These are phyloP conservation scores for Forbesichthys agassizii DNA, from an alignment of 2,113 vertebrate genomes.

Conservation along the genomic window DNA sequence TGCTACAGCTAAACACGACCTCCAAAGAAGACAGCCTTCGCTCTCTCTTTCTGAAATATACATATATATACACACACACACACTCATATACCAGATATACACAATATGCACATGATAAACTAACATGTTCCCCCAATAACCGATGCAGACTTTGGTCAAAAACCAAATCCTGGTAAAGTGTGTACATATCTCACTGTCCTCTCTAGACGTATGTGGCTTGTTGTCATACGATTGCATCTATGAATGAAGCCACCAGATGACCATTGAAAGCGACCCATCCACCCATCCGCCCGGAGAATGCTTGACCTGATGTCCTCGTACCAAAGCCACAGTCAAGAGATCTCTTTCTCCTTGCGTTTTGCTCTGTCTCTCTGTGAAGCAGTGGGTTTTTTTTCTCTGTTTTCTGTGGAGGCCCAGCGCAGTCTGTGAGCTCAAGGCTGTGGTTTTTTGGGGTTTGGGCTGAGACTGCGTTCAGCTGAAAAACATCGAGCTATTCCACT, in stretches of 20 bases:
- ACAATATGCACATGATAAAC: constrained; percentile 1
- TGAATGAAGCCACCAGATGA: constrained; percentile 14
- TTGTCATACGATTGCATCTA: constrained; percentile 23
- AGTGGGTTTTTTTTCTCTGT: constrained; percentile 68
- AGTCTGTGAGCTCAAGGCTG: constrained; percentile 77
- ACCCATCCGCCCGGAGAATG: constrained; percentile 16
- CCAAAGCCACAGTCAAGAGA: constrained; percentile 47
- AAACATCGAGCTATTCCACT: constrained; percentile 73
- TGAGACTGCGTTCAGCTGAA: constrained; percentile 73
- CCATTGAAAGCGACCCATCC: neutral
- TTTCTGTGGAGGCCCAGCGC: constrained; percentile 66
- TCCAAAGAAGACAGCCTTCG: constrained; percentile 75
- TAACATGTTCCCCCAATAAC: too few relatives aligned
- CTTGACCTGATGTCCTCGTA: constrained; percentile 23
- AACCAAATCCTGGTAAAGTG: too few relatives aligned
- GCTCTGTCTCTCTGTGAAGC: constrained; percentile 40
- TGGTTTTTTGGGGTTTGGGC: constrained; percentile 73
- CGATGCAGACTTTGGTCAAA: too few relatives aligned
- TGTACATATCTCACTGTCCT: too few relatives aligned
- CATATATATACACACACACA: neutral
- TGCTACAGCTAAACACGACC: constrained; percentile 82
- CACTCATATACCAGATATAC: constrained; percentile 24
- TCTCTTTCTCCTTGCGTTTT: constrained; percentile 15
- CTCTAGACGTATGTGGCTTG: neutral
- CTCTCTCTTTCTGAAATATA: constrained; percentile 31